phyloP scores from a whole-genome alignment of 2,113 vertebrate genomes.

The Pachyramphus minor region DNA sequence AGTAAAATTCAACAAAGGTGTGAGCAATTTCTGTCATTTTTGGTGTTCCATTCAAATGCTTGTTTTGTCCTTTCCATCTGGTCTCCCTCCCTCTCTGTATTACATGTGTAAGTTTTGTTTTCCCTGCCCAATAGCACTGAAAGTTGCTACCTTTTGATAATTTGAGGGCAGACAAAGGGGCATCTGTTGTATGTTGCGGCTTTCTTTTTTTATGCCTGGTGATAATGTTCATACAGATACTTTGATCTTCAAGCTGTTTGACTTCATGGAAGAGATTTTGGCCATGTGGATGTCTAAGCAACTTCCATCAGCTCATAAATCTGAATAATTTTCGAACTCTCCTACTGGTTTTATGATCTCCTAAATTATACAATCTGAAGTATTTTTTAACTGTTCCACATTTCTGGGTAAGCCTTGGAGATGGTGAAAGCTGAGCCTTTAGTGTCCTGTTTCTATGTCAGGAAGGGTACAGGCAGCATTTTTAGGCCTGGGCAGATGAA shows the following conservation, averaged over 20 bases:
- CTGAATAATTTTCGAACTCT: constrained; percentile 33
- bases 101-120: background rate
- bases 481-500: background rate
- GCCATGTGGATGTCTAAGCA: background rate
- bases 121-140: background rate
- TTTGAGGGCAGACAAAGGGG: background rate
- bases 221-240: constrained; percentile 36
- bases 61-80: background rate
- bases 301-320: constrained; percentile 58
- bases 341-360: constrained; percentile 46
- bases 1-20: background rate
- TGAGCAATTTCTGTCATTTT: background rate
- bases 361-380: constrained; percentile 6
- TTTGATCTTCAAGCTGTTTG: constrained; percentile 53
- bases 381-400: constrained; percentile 24
- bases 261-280: constrained; percentile 36
- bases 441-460: background rate
- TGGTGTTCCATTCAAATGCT: background rate
- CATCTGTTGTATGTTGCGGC: constrained; percentile 3
- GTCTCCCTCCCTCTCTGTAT: background rate
- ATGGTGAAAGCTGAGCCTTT: constrained; percentile 10
- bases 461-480: background rate
- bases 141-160: background rate
- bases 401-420: background rate
- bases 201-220: background rate